Evolutionary conservation across 92 coral and sea anemone genomes (phyloP).

Genomic region (Porites rus): DNA sequence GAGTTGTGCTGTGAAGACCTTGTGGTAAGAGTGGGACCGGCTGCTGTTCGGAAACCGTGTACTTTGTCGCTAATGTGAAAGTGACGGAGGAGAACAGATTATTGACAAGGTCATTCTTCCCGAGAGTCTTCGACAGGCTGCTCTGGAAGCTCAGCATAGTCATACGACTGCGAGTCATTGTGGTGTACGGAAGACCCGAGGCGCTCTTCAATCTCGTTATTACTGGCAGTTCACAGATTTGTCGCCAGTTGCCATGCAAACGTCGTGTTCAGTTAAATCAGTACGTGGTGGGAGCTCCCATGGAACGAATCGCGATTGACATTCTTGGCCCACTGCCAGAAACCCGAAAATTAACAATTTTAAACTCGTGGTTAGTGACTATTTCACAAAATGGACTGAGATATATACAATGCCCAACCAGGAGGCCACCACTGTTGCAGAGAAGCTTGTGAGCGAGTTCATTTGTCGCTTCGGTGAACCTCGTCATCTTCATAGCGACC

Average conservation of each 20-base stretch:
- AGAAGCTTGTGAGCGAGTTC: constrained; percentile 30
- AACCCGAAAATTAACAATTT: constrained; percentile 61
- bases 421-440: neutral
- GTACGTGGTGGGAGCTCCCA: constrained; percentile 24
- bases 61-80: neutral
- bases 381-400: constrained; percentile 80
- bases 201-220: neutral
- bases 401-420: constrained; percentile 53
- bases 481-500: constrained; percentile 48
- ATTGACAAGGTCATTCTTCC: neutral
- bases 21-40: constrained; percentile 27
- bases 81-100: neutral
- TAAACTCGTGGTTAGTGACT: constrained; percentile 61
- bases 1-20: too few relatives aligned
- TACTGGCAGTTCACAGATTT: too few relatives aligned
- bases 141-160: constrained; percentile 12
- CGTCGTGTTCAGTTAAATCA: neutral
- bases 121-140: neutral
- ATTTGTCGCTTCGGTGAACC: constrained; percentile 74
- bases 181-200: neutral
- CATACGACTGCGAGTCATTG: too few relatives aligned
- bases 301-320: constrained; percentile 72
- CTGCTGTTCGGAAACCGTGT: neutral
- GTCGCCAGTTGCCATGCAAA: too few relatives aligned
- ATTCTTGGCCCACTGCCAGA: constrained; percentile 72